Evolutionary conservation across 2,888 invertebrate genomes (phyloP).

Genomic region (Cerastis leucographa): DNA sequence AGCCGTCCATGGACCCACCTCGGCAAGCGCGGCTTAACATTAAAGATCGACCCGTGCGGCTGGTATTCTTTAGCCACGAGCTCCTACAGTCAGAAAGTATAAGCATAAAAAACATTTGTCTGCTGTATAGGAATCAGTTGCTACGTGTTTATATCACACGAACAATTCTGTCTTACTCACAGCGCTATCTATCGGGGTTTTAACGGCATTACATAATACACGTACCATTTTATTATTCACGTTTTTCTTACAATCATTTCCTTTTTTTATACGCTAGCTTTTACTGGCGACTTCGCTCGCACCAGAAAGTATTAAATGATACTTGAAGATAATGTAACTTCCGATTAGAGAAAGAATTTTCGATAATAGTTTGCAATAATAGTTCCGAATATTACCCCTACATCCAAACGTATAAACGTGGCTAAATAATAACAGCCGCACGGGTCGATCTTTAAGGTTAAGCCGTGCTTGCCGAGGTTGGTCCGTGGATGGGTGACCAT

Average conservation of each 20-base stretch:
- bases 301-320: not conserved
- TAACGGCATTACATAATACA: conserved; percentile 24
- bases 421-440: too few relatives aligned
- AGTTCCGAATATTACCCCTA: not conserved
- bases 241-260: not conserved
- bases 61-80: too few relatives aligned
- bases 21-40: too few relatives aligned
- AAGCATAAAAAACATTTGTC: not conserved
- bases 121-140: not conserved
- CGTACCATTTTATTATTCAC: conserved; percentile 1
- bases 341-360: not conserved
- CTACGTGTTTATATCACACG: not conserved
- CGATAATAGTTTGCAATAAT: not conserved
- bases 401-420: not conserved
- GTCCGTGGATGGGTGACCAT: too few relatives aligned
- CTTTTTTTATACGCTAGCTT: not conserved
- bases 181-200: conserved; percentile 29
- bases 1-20: too few relatives aligned
- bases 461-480: too few relatives aligned
- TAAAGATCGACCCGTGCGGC: too few relatives aligned
- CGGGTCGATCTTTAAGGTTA: too few relatives aligned
- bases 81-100: not conserved
- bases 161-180: not conserved
- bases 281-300: not conserved
- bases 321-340: not conserved